phyloP scores from a whole-genome alignment of 1,140 invertebrate species.

The Hydropsyche tenuis region DNA sequence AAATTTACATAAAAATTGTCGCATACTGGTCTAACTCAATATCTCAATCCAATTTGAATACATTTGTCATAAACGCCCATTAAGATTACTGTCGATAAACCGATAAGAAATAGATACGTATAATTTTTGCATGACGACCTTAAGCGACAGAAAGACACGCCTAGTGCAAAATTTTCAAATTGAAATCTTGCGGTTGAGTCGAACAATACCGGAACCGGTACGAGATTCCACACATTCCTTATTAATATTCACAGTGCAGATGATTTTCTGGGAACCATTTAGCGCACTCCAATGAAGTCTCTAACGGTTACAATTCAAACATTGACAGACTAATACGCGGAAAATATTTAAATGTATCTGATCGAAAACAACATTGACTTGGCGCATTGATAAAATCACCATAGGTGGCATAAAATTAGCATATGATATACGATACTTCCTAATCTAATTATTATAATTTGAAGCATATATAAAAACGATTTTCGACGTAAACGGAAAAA shows the following conservation, averaged over 20 bases:
- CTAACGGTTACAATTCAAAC: neutral
- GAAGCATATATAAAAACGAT: no score
- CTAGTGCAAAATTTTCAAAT: no score
- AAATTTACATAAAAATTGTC: no score
- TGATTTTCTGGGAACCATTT: slow-evolving; percentile 9
- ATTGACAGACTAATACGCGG: neutral
- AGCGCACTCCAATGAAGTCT: neutral
- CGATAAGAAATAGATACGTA: neutral
- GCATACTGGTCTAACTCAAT: no score
- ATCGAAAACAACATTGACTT: no score
- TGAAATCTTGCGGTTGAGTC: neutral
- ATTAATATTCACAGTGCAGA: neutral
- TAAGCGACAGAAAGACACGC: no score
- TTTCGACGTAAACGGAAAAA: neutral
- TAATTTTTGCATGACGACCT: no score
- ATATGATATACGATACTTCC: slow-evolving; percentile 11
- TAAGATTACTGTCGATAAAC: neutral
- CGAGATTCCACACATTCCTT: slow-evolving; percentile 21
- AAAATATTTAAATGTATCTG: no score
- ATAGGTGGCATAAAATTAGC: neutral
- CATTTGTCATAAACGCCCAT: no score
- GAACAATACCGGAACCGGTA: slow-evolving; percentile 1
- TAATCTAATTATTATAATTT: slow-evolving; percentile 15
- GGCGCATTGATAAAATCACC: neutral
- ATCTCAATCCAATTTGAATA: no score